Conservation (phyloP, 2,797 vertebrate species). For the Triplophysa yarkandensis region DNA sequence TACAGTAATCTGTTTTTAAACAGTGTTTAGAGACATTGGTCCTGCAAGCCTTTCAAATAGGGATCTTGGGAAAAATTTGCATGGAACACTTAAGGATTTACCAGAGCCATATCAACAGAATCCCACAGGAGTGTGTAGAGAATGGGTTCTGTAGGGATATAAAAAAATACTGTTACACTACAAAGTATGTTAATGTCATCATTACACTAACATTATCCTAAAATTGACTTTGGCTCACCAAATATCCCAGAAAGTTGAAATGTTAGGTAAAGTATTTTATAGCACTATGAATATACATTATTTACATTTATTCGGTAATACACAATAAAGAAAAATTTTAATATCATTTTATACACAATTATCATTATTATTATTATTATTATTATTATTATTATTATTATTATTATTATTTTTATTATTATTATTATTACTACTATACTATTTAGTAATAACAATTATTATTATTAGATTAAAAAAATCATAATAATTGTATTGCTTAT, state of each 20-base stretch:
- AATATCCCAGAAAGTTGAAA: slow-evolving; percentile 12
- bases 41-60: slow-evolving; percentile 50
- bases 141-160: slow-evolving; percentile 9
- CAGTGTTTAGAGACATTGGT: slow-evolving; percentile 58
- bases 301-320: too few relatives aligned
- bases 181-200: slow-evolving; percentile 45
- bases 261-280: not conserved
- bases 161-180: slow-evolving; percentile 35
- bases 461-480: too few relatives aligned
- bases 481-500: too few relatives aligned
- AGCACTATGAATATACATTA: too few relatives aligned
- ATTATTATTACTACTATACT: too few relatives aligned
- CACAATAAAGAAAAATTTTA: too few relatives aligned
- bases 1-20: slow-evolving; percentile 62
- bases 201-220: slow-evolving; percentile 12
- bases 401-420: too few relatives aligned
- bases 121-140: slow-evolving; percentile 42
- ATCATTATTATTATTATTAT: too few relatives aligned
- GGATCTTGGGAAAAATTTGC: slow-evolving; percentile 19
- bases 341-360: too few relatives aligned
- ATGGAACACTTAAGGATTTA: slow-evolving; percentile 51
- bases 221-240: slow-evolving; percentile 47
- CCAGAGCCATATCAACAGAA: slow-evolving; percentile 48
- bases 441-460: too few relatives aligned
- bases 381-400: too few relatives aligned